Conservation (phyloP, 2,888 invertebrate species). For the Digitonthophagus gazella region DNA sequence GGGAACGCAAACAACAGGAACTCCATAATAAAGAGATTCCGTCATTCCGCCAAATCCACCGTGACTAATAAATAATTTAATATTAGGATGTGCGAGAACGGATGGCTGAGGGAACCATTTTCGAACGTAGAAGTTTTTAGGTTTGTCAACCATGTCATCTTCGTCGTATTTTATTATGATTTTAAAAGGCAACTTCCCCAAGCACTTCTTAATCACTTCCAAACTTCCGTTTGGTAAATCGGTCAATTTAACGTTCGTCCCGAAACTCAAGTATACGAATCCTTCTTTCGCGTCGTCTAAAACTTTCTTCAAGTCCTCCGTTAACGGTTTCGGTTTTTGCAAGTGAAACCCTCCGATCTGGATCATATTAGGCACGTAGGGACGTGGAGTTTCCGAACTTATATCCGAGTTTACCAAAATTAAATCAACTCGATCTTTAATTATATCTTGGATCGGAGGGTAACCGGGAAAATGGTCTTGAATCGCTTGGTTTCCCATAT, state of each 20-base stretch:
- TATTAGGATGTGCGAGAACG: conserved; percentile 54
- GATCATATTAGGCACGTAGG: conserved; percentile 42
- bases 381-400: conserved; percentile 39
- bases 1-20: conserved; percentile 33
- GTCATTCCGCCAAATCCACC: conserved; percentile 58
- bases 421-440: conserved; percentile 37
- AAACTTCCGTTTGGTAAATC: conserved; percentile 32
- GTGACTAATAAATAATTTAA: conserved; percentile 58
- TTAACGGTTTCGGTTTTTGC: conserved; percentile 30
- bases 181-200: conserved; percentile 58
- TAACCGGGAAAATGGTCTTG: conserved; percentile 36
- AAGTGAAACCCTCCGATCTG: conserved; percentile 43
- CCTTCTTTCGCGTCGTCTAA: conserved; percentile 38
- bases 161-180: conserved; percentile 70
- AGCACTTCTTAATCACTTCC: conserved; percentile 54
- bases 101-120: conserved; percentile 66
- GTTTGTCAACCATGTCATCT: conserved; percentile 52
- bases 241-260: conserved; percentile 35
- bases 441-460: conserved; percentile 35
- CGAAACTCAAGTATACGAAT: conserved; percentile 39
- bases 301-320: conserved; percentile 31
- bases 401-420: conserved; percentile 40
- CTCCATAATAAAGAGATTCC: conserved; percentile 52
- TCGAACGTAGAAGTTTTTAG: conserved; percentile 57
- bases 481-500: not conserved